These are phyloP conservation scores for Rhinoraja longicauda DNA, from an alignment of 2,797 vertebrate species.

Conservation along the genomic window DNA sequence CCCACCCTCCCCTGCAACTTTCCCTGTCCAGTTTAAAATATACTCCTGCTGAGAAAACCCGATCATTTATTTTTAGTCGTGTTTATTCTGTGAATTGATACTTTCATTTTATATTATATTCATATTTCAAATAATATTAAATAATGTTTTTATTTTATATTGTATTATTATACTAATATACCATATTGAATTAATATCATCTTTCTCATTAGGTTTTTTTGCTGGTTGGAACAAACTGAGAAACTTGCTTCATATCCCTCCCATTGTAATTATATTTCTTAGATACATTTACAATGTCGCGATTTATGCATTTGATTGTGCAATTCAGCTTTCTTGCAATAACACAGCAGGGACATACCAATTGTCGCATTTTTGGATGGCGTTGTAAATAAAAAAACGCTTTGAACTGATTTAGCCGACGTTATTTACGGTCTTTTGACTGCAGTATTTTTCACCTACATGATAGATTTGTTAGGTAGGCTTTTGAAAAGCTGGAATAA, in stretches of 20 bases:
- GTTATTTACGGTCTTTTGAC: not conserved
- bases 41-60: not conserved
- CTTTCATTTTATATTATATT: not conserved
- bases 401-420: not conserved
- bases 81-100: not conserved
- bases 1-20: not conserved
- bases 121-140: too few species aligned
- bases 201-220: not conserved
- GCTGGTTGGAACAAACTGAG: not conserved
- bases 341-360: not conserved
- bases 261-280: not conserved
- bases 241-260: not conserved
- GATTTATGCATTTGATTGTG: not conserved
- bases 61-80: not conserved
- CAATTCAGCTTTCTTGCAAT: not conserved
- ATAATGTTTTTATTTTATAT: too few species aligned
- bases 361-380: not conserved
- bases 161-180: too few species aligned
- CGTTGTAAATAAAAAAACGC: not conserved
- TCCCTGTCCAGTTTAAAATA: not conserved
- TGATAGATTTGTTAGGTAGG: not conserved
- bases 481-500: not conserved
- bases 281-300: not conserved
- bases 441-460: conserved; percentile 9
- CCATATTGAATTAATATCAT: too few species aligned